Evolutionary conservation across 1,140 invertebrate species (phyloP).

Genomic region (Eupristina koningsbergeri): DNA sequence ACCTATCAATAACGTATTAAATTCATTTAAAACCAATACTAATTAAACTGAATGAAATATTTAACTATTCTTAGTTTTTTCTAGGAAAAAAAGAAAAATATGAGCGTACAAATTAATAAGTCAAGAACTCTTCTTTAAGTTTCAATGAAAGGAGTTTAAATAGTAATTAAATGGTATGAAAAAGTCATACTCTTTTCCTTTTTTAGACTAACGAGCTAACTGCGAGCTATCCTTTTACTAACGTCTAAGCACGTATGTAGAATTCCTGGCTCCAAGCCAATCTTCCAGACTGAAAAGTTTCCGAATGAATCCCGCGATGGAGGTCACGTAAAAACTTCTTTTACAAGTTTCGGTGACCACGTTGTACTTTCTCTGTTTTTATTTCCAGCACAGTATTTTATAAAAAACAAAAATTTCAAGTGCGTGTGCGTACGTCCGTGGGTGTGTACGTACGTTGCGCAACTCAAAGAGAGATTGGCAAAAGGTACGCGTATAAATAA

Average conservation of each 20-base stretch:
- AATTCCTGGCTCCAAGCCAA: conserved; percentile 12
- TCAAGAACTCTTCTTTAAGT: not conserved
- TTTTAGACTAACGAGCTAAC: conserved; percentile 28
- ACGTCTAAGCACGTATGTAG: not conserved
- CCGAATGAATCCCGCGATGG: conserved; percentile 4
- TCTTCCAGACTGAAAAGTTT: not conserved
- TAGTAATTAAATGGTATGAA: conserved; percentile 45
- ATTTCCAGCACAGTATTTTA: not conserved
- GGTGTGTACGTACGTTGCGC: no score
- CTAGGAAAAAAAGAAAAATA: not conserved
- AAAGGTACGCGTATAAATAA: no score
- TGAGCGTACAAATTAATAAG: not conserved
- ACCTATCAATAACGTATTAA: no score
- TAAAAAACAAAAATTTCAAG: no score
- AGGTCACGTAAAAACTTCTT: not conserved
- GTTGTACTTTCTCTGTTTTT: not conserved
- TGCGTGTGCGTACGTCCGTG: no score
- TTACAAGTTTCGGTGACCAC: not conserved
- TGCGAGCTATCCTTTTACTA: conserved; percentile 35
- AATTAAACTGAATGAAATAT: no score
- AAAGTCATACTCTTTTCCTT: conserved; percentile 4
- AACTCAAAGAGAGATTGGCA: no score
- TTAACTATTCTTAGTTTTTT: not conserved
- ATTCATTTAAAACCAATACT: no score
- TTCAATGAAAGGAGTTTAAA: not conserved